phyloP scores from a whole-genome alignment of 35 echinoderm and acorn worm species.

The Acanthaster planci region DNA sequence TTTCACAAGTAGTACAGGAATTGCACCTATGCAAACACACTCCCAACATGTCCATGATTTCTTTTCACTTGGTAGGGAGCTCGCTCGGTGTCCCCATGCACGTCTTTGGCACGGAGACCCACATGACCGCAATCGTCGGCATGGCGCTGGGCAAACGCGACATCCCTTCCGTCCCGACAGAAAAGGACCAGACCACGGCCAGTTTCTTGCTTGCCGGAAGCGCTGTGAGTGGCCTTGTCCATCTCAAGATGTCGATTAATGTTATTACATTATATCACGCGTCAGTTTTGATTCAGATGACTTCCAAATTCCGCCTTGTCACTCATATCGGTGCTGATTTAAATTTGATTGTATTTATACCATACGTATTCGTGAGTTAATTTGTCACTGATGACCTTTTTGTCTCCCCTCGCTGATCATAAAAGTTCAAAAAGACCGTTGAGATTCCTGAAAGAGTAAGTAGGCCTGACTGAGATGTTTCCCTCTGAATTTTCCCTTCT shows the following conservation, averaged over 20 bases:
- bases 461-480: no score
- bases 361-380: no score
- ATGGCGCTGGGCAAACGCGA: constrained; percentile 89
- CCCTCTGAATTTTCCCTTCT: no score
- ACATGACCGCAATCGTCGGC: constrained; percentile 93
- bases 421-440: constrained; percentile 9
- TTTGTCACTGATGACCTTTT: no score
- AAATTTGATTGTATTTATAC: no score
- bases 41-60: background rate
- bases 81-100: constrained; percentile 89
- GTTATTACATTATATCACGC: no score
- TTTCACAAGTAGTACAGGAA: no score
- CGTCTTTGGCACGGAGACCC: constrained; percentile 95
- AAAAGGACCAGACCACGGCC: constrained; percentile 76
- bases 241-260: background rate
- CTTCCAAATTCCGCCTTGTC: no score
- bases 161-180: constrained; percentile 59
- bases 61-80: constrained; percentile 53
- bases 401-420: no score
- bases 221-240: constrained; percentile 67
- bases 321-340: no score
- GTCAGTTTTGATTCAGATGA: no score
- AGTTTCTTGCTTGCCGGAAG: constrained; percentile 92
- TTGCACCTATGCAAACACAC: no score
- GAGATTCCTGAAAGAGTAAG: background rate